Evolutionary conservation across 2,888 invertebrate genomes (phyloP), one percentile per base, ranked within the genome.

Genomic region (Scelioninae gen. 2): DNA sequence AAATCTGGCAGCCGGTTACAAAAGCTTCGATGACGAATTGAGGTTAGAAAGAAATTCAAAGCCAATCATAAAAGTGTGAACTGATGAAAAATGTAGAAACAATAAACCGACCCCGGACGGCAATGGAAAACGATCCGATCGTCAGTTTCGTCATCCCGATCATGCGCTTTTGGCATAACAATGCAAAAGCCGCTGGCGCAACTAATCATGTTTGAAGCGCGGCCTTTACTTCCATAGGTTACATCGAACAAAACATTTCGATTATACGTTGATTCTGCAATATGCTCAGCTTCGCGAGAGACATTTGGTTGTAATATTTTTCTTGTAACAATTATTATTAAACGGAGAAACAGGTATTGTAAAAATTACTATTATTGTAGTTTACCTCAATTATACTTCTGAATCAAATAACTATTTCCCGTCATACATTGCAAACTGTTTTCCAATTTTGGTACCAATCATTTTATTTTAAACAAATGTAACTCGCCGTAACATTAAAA

Each of bases 101-200:
- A 72, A 64, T 71, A 39, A 58, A 45, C 46, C 9, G 13, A 15
- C 2, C 16, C 33, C 9, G 9, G 31, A 25, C 15, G 45, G 52
- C 55, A 45, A 53, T 67, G 35, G 13, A 67, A 61, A 72, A 46
- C 22, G 39, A 53, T 46, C 7, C 50, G 28, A 57, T 60, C 67
- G 19, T 41, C 50, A 10, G 45, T 72, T 67, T 65, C 65, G 41
- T 60, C 53, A 55, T 72, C 31, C 19, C 55, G 64, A 67, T 53
- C 50, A 41, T 65, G 65, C 65, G 61, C 72, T 72, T 72, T 60
- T 41, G 60, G 55, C 19, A 33, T 52, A 72, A 72, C 67, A 65
- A 60, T 64, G n/a, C 58, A 31, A 28, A n/a, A 33, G 33, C 2
- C 25, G 28, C 52, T 58, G 58, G 52, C 48, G 71, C 58, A 71